Percentiles rank a stretch among this genome's conserved stretches.
phyloP scores from a whole-genome alignment of 2,888 invertebrate species.

The Buathra laborator region DNA sequence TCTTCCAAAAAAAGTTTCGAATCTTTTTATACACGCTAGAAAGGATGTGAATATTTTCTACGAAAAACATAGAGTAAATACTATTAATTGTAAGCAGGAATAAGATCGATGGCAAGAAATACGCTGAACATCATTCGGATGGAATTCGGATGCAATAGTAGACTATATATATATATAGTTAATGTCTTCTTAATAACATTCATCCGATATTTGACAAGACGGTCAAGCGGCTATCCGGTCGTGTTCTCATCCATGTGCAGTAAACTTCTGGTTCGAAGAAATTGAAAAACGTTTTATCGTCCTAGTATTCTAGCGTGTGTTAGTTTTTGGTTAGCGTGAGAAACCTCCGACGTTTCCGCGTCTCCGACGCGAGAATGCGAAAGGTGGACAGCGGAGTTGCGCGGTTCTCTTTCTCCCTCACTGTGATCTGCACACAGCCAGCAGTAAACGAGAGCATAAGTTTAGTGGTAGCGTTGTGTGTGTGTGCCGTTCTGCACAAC shows the following conservation, averaged over 20 bases:
- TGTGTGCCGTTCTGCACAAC: conserved; percentile 4
- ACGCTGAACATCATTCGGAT: conserved; percentile 74
- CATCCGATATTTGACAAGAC: neutral
- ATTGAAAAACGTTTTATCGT: neutral
- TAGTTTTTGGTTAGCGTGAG: conserved; percentile 32
- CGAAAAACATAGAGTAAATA: neutral
- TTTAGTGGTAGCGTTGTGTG: neutral
- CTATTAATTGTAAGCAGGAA: conserved; percentile 5
- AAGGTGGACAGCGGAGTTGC: conserved; percentile 17
- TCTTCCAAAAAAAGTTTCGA: neutral
- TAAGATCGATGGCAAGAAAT: conserved; percentile 73
- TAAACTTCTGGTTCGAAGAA: neutral
- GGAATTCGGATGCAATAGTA: neutral
- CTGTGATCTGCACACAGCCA: conserved; percentile 11
- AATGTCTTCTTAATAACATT: neutral
- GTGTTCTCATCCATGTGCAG: neutral
- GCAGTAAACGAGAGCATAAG: neutral
- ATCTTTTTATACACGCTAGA: neutral
- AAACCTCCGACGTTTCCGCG: conserved; percentile 34
- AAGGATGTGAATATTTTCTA: neutral
- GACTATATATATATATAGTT: conserved; percentile 7
- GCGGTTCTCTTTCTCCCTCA: conserved; percentile 1
- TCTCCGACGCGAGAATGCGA: conserved; percentile 44
- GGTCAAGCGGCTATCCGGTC: neutral
- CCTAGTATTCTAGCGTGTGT: neutral